Base-by-base conservation (phyloP, 2,888 invertebrate genomes). In the Brassicogethes aeneus region DNA sequence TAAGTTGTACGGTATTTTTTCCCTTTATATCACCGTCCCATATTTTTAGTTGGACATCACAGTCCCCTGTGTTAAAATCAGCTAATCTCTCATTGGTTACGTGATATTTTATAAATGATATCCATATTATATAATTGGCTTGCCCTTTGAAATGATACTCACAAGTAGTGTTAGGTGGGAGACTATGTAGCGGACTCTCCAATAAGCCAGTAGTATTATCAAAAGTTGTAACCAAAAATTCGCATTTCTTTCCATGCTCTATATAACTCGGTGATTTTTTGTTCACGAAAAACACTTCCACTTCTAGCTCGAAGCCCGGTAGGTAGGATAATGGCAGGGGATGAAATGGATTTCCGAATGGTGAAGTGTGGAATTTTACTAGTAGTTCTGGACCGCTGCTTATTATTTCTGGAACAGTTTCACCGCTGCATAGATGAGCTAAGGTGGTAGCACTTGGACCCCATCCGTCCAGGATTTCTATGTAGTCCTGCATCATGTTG, bases 41-140 rank as follows among this genome's bases (percentile, higher is more conserved):
- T 47, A 85, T 80, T 36, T 82, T 76, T 16, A 86, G 72, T 31
- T 58, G 56, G 1, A 85, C 82, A 41, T 83, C 82, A 59, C 85
- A 85, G 53, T 85, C 83, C 34, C 77, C 76, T 40, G 77, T 73
- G 56, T 81, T 81, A 56, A 80, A 80, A 10, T 78, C 76, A 1
- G 78, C 75, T 2, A 77, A 74, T 38, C 56, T 45, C 35, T 60
- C 60, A 35, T 59, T 61, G 30, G 80, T 80, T 2, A 85, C 82
- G 67, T 86, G 84, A 62, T 87, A 87, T 66, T 87, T 86, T 55
- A 85, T 79, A 62, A 88, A 87, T 16, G 85, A 85, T 50, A 87
- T 76, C 88, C 87, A 87, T 16, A 87, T 85, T 44, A 84, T 80
- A 68, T 86, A 85, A 57, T 80, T 80, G 3, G 78, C 71, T 39